Conservation (phyloP, 2,113 vertebrate genomes). For the Microtus oregoni region DNA sequence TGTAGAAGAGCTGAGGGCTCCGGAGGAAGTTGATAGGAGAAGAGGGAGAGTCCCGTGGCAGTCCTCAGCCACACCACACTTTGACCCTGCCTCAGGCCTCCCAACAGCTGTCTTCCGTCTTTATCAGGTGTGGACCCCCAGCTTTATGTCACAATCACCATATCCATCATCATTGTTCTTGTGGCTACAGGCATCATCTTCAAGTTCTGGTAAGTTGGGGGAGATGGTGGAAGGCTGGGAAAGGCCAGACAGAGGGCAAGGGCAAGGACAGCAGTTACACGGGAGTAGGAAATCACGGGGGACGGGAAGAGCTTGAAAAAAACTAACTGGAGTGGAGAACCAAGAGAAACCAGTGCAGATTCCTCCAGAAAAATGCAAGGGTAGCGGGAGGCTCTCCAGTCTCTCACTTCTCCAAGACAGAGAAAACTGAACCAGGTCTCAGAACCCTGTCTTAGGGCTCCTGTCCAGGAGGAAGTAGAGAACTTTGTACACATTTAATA, state of each 20-base stretch:
- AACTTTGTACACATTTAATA: constrained; percentile 40
- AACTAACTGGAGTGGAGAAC: not conserved
- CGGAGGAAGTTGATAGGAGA: not conserved
- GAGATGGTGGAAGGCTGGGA: not conserved
- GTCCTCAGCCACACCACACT: not conserved
- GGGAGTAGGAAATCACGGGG: not conserved
- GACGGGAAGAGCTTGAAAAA: not conserved
- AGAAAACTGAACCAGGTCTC: constrained; percentile 3
- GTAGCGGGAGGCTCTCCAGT: not conserved
- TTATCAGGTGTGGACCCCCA: constrained; percentile 89
- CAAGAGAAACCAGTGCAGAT: not conserved
- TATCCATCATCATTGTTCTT: constrained; percentile 90
- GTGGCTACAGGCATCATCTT: constrained; percentile 90
- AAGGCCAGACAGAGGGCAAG: not conserved
- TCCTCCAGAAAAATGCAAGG: not conserved
- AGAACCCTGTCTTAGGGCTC: not conserved
- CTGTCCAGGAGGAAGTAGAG: not conserved
- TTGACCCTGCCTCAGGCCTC: not conserved
- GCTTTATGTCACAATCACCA: constrained; percentile 90
- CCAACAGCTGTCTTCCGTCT: constrained; percentile 33
- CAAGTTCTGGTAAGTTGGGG: constrained; percentile 89
- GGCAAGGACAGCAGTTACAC: not conserved
- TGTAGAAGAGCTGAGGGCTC: constrained; percentile 13
- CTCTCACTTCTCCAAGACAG: not conserved
- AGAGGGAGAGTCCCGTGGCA: no score